Base-by-base conservation (phyloP, 2,888 invertebrate genomes). In the Metellina segmentata region DNA sequence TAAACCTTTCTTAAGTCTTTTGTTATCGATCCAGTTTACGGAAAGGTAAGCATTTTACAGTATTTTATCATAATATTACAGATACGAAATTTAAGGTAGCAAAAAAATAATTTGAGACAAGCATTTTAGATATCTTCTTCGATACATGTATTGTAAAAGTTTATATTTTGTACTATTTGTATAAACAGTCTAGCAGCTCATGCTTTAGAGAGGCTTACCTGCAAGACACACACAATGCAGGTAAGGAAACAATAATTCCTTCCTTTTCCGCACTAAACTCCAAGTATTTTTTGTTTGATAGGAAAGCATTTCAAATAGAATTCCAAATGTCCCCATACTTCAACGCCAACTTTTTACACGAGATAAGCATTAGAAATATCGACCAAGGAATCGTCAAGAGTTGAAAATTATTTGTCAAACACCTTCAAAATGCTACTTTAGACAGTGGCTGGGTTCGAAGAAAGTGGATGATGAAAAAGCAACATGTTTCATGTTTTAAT, bases 171-270 rank as follows among this genome's bases (percentile, higher is more conserved):
- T 19, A 20, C 8, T 81, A 61, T 81, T 69, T 69, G 19, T n/a
- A 81, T 34, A 88, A 49, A 52, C 49, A 75, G 85, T 90, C 79
- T 83, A 71, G 48, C 51, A 70, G 83, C 89, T 90, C 89, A 90
- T 85, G 89, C 85, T 82, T 75, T 72, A 9, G 7, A 71, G 72
- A 53, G 85, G n/a, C 61, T 85, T 83, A 90, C 78, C 78, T 90
- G 83, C 72, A 34, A n/a, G 51, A 51, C 74, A 9, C 61, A 49
- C 20, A 53, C 49, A 19, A 72, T 90, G 72, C 77, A 89, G 89
- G 89, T 89, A 89, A 89, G 89, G 75, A 75, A 75, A 16, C 51
- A 51, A 13, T 79, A 34, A 34, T 34, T 34, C 34, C 34, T 34
- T 34, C 34, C 34, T 34, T 34, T 34, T 34, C 34, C 34, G 34